Conservation (phyloP, 2,797 vertebrate species). For the Bufotes viridis region DNA sequence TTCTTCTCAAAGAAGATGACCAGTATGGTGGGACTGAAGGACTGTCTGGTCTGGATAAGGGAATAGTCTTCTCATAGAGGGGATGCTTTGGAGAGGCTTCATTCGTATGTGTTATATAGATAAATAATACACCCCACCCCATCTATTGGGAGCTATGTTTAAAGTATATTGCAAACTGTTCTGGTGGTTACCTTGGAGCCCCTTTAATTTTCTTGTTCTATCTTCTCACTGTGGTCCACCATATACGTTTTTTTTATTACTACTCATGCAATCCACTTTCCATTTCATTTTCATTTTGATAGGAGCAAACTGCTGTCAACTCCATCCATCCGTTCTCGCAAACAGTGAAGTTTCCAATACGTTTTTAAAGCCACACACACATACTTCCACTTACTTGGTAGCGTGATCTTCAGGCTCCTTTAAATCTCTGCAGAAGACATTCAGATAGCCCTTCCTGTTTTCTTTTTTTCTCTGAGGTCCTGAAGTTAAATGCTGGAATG, state of each 20-base stretch:
- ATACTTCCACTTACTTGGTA: background rate
- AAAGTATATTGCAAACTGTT: background rate
- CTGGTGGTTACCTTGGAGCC: background rate
- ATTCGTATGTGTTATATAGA: background rate
- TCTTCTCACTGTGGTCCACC: background rate
- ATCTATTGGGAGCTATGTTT: background rate
- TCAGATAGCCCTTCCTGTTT: conserved; percentile 4
- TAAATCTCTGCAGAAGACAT: conserved; percentile 27
- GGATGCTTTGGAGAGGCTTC: too few species aligned
- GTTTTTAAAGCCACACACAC: background rate
- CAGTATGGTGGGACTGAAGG: too few species aligned
- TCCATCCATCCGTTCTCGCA: background rate
- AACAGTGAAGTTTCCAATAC: background rate
- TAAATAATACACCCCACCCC: background rate
- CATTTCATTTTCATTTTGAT: conserved; percentile 36
- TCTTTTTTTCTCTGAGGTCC: conserved; percentile 9
- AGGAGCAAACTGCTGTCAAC: background rate
- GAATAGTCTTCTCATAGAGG: too few species aligned
- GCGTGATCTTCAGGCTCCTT: background rate
- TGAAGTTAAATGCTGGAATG: conserved; percentile 39
- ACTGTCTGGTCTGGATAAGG: too few species aligned
- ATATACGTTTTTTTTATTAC: background rate
- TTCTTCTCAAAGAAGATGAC: too few species aligned
- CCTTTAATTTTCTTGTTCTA: background rate
- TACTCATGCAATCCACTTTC: background rate